Conservation (phyloP, 2,797 vertebrate species). For the Phylloscopus collybita region DNA sequence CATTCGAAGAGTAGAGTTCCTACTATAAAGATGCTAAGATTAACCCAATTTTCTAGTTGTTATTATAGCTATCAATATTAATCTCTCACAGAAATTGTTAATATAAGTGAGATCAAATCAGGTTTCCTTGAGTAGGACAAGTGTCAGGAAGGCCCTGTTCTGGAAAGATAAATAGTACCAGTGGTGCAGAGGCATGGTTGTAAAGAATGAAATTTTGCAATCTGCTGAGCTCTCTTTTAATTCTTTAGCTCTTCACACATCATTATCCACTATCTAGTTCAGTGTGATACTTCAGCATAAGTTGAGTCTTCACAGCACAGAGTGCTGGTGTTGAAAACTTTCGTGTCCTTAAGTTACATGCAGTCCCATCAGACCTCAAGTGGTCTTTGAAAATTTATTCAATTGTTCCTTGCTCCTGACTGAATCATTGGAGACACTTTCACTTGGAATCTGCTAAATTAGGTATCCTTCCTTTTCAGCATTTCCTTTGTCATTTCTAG, state of each 20-base stretch:
- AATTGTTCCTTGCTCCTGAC: neutral
- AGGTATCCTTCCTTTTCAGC: neutral
- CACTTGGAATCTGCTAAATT: neutral
- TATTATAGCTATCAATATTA: neutral
- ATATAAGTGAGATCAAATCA: neutral
- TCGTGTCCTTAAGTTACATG: neutral
- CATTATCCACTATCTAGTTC: neutral
- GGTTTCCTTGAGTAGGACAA: neutral
- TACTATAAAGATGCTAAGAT: neutral
- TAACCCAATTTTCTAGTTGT: neutral
- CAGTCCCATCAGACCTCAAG: neutral
- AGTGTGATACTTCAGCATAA: fast-evolving
- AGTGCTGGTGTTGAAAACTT: neutral
- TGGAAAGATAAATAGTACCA: neutral
- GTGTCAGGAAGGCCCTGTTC: neutral
- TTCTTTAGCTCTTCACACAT: neutral
- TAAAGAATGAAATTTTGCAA: neutral
- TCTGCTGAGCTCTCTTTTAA: neutral
- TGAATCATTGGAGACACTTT: neutral
- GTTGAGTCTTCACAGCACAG: neutral
- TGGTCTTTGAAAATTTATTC: neutral
- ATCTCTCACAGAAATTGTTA: neutral
- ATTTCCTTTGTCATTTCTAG: neutral
- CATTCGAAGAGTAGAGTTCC: neutral
- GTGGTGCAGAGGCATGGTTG: neutral